These are phyloP conservation scores for Lethocerus indicus DNA, from an alignment of 1,140 invertebrate species.

Conservation along the genomic window DNA sequence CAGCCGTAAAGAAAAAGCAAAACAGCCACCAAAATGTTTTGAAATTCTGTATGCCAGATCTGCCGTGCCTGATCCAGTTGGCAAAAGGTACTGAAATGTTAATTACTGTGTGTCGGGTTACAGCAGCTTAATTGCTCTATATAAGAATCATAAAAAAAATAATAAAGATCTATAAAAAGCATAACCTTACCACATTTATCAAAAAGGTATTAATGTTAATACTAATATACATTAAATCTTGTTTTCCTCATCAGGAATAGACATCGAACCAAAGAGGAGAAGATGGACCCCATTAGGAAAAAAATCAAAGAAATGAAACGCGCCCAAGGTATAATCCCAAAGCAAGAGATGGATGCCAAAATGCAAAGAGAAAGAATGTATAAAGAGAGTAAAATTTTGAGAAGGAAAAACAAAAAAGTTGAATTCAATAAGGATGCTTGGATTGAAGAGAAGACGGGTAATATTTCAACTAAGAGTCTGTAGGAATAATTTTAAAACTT, in stretches of 20 bases:
- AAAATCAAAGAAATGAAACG: slow-evolving; percentile 20
- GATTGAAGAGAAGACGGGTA: slow-evolving; percentile 19
- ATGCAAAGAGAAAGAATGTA: too few relatives aligned
- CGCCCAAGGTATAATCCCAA: slow-evolving; percentile 16
- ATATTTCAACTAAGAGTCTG: too few relatives aligned
- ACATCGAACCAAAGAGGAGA: slow-evolving; percentile 32
- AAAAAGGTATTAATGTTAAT: too few relatives aligned
- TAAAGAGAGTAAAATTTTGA: slow-evolving; percentile 20
- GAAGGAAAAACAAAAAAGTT: slow-evolving; percentile 19
- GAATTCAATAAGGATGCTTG: slow-evolving; percentile 30
- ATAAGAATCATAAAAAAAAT: too few relatives aligned
- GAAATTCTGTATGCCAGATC: slow-evolving; percentile 30
- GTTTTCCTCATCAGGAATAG: slow-evolving; percentile 24
- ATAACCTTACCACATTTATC: too few relatives aligned
- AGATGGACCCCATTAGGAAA: slow-evolving; percentile 26
- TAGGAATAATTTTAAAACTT: too few relatives aligned
- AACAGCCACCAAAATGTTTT: slow-evolving; percentile 33
- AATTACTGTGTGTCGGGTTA: too few relatives aligned
- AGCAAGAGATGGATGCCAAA: slow-evolving; percentile 21
- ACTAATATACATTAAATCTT: background rate
- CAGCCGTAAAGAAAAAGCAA: slow-evolving; percentile 23
- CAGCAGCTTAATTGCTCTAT: too few relatives aligned
- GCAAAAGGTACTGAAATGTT: slow-evolving; percentile 28
- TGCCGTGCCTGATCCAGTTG: slow-evolving; percentile 37
- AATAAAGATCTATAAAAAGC: too few relatives aligned